phyloP scores from a whole-genome alignment of 2,888 invertebrate species.

The Teinopalpus imperialis region DNA sequence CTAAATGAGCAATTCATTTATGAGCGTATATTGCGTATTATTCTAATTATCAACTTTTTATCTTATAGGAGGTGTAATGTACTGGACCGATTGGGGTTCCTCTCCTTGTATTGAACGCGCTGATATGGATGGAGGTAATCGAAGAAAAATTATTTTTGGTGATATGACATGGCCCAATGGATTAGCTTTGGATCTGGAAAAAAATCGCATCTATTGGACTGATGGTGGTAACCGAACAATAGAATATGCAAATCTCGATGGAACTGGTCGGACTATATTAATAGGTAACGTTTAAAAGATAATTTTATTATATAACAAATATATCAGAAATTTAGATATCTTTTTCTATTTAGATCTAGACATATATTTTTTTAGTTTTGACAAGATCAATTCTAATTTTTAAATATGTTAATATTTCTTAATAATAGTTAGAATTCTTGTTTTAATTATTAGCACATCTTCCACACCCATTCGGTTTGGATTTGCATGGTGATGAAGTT shows the following conservation, averaged over 20 bases:
- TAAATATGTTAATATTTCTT: too few species aligned
- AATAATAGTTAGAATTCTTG: too few species aligned
- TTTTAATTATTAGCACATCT: constrained; percentile 75
- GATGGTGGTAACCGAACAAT: constrained; percentile 91
- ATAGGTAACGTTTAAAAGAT: too few species aligned
- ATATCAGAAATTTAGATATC: too few species aligned
- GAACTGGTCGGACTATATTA: constrained; percentile 84
- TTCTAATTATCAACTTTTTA: too few species aligned
- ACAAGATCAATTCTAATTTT: too few species aligned
- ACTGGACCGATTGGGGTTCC: constrained; percentile 95
- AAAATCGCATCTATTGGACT: constrained; percentile 91
- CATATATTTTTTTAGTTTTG: too few species aligned
- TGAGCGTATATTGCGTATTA: too few species aligned
- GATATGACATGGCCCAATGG: constrained; percentile 94
- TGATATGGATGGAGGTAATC: constrained; percentile 91
- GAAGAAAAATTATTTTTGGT: constrained; percentile 83
- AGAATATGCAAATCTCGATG: constrained; percentile 90
- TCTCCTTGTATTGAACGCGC: constrained; percentile 92
- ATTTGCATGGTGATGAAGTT: constrained; percentile 88
- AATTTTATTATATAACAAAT: too few species aligned
- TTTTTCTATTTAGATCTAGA: too few species aligned
- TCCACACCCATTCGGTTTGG: constrained; percentile 91
- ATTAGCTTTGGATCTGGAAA: constrained; percentile 88
- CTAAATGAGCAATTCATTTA: too few species aligned
- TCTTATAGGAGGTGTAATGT: constrained; percentile 88